Percentiles rank a stretch among this genome's conserved stretches.
Conservation (phyloP, 2,113 vertebrate genomes). For the Naja naja region DNA sequence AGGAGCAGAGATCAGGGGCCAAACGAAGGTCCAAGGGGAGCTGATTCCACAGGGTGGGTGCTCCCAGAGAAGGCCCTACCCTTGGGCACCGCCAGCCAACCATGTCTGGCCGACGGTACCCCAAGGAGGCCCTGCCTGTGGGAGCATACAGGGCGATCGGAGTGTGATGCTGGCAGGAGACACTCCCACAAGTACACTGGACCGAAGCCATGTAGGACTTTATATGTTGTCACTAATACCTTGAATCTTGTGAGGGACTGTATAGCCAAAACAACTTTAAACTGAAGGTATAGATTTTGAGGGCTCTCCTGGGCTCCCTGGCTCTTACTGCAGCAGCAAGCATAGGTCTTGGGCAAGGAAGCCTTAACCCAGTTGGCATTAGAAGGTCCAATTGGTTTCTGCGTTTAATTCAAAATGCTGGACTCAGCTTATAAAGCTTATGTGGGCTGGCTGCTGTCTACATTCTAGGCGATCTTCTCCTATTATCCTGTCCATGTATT, state of each 20-base stretch:
- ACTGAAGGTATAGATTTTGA: background rate
- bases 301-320: background rate
- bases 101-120: too few relatives aligned
- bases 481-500: background rate
- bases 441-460: background rate
- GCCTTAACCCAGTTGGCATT: background rate
- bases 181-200: too few relatives aligned
- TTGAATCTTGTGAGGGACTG: background rate
- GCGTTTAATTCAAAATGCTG: background rate
- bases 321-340: background rate
- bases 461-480: background rate
- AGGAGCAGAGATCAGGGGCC: too few relatives aligned
- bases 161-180: too few relatives aligned
- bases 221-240: too few relatives aligned
- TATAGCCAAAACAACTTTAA: background rate
- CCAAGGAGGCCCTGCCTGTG: too few relatives aligned
- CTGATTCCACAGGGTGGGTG: too few relatives aligned
- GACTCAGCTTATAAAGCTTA: background rate
- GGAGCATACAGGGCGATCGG: too few relatives aligned
- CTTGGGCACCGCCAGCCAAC: too few relatives aligned
- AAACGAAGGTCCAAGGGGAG: too few relatives aligned
- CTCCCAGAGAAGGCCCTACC: too few relatives aligned
- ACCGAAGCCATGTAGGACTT: too few relatives aligned
- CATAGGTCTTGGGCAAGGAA: background rate
- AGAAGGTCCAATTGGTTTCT: background rate